phyloP scores from a whole-genome alignment of 2,888 invertebrate genomes.

The Synanthedon myopaeformis region DNA sequence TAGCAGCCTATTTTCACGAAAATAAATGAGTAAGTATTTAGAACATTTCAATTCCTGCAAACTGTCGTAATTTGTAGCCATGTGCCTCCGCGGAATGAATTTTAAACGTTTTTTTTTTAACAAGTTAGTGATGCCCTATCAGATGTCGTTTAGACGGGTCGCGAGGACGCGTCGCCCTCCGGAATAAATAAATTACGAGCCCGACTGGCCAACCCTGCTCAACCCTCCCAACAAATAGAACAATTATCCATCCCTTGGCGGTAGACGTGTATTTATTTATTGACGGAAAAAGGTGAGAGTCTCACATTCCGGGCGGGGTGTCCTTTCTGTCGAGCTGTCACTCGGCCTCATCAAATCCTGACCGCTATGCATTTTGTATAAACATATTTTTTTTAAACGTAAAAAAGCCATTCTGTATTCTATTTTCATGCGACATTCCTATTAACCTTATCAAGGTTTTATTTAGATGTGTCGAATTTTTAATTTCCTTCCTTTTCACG shows the following conservation, averaged over 20 bases:
- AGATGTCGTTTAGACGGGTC: constrained; percentile 16
- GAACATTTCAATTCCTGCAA: no score
- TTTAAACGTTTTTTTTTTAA: not conserved
- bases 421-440: not conserved
- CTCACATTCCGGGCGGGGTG: constrained; percentile 2
- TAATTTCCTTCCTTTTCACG: no score
- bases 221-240: constrained; percentile 49
- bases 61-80: no score
- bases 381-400: not conserved
- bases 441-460: no score
- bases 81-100: no score
- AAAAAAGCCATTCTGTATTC: not conserved
- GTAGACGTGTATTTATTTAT: constrained; percentile 45
- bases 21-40: no score
- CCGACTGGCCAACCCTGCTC: constrained; percentile 39
- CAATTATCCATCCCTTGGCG: constrained; percentile 55
- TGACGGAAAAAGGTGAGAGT: constrained; percentile 36
- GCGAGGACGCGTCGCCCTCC: constrained; percentile 18
- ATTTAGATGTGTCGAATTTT: no score
- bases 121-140: constrained; percentile 9
- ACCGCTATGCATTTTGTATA: not conserved
- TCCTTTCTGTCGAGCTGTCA: not conserved
- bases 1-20: no score
- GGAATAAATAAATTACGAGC: constrained; percentile 44
- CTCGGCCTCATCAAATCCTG: not conserved